Base-by-base conservation (phyloP, 2,113 vertebrate genomes). In the Saccopteryx bilineata region DNA sequence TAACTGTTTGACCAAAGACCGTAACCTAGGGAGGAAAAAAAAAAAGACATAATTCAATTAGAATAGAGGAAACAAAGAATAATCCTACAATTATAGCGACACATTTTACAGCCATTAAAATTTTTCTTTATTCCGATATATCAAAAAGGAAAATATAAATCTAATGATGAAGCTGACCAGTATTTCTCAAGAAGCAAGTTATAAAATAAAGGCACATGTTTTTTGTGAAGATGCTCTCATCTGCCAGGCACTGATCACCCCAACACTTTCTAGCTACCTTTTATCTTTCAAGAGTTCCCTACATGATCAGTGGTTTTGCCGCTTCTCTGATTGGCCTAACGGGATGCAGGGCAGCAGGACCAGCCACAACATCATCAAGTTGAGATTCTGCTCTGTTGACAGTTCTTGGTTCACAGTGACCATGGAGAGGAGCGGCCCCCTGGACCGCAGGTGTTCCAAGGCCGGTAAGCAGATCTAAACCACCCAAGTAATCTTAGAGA, bases 1-100 rank as follows among this genome's bases (percentile, higher is more conserved):
- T 97, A 99, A 97, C 26, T 99, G 99, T 93, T 99, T 99, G 95
- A 99, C 99, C 98, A 99, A 99, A 98, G 99, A 99, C 88, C 99
- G 97, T 95, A 99, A 98, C 97, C 99, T 99, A 93, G 85, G 96
- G 96, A 28, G 26, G 71, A 96, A 98, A 97, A 81, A 97, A 97
- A 39, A 39, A 39, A 39, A 39, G 92, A 98, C 13, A 96, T 0
- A 3, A 96, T 18, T 39, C 85, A 24, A 87, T 98, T 80, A 96
- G 31, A 76, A 92, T 12, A 94, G 74, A 93, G 50, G 28, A 76
- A 96, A 81, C 0, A 58, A 95, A 56, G 39, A 91, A 79, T 60
- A 80, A 66, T 52, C 52, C 33, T 76, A 82, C 9, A 71, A 68
- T 61, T 83, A 33, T 9, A 18, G 5, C 18, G 14, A 63, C 10